Percentiles rank a stretch among this genome's conserved stretches.
phyloP scores from a whole-genome alignment of 1,140 invertebrate species.

The Helicorthomorpha holstii region DNA sequence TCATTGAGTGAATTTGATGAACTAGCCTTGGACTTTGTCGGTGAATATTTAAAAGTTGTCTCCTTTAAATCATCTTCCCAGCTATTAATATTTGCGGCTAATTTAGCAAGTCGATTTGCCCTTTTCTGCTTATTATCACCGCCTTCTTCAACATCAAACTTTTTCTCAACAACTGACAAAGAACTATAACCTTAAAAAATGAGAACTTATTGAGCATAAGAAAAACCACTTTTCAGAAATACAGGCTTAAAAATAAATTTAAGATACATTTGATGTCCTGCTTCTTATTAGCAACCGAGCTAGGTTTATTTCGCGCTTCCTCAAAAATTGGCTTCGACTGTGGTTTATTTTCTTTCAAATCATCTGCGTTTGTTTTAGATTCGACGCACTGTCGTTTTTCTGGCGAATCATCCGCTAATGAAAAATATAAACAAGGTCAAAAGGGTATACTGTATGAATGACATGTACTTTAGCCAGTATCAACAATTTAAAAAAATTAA shows the following conservation, averaged over 20 bases:
- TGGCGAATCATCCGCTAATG: background rate
- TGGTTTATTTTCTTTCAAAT: background rate
- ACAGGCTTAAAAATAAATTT: background rate
- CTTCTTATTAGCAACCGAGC: background rate
- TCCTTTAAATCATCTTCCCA: conserved; percentile 1
- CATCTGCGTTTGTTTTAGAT: background rate
- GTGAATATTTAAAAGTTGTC: background rate
- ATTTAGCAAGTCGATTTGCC: background rate
- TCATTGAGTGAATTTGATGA: background rate
- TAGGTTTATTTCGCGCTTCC: background rate
- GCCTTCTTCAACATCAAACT: background rate
- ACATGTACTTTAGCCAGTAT: background rate
- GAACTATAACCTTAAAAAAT: background rate
- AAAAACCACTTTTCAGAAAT: background rate
- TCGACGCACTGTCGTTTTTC: background rate
- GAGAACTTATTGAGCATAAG: background rate
- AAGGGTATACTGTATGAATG: no score
- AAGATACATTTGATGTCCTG: background rate
- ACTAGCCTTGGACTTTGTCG: background rate
- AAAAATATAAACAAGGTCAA: no score
- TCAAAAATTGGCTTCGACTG: background rate
- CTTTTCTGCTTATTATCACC: background rate
- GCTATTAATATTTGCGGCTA: conserved; percentile 9
- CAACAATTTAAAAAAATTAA: background rate
- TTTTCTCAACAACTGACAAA: background rate